Evolutionary conservation across 1,140 invertebrate genomes (phyloP), one percentile per base, ranked within the genome.

Genomic region (Papilio polyxenes): DNA sequence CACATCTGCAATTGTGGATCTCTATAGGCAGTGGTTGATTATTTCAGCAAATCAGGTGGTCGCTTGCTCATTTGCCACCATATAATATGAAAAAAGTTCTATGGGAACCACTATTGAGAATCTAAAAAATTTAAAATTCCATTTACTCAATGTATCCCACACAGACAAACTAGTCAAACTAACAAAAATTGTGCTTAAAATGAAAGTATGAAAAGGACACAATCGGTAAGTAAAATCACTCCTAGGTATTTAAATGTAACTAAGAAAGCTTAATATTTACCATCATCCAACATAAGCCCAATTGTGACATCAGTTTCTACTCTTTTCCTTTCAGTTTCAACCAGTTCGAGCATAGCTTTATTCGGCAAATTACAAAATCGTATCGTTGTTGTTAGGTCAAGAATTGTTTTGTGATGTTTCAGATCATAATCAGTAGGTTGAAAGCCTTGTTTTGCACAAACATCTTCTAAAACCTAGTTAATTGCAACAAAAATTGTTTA

Each of bases 291-390:
- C 87, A 97, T 96, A 17, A 98, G 89, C 62, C 96, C 96, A 80
- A 98, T 95, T 13, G 95, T 96, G 3, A 98, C 96, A 95, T 85
- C 95, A 91, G 84, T 87, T 84, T 96, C 95, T 20, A 92, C 87
- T 82, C 97, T 94, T 82, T 93, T 92, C 83, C 95, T 96, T 20
- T 95, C 93, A 78, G 96, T 95, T 86, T 96, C 95, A 59, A 96
- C 94, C 95, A 98, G 96, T 95, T 98, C 98, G 44, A 98, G 89
- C 69, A 96, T 96, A 77, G 97, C 97, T 94, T 98, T 98, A 89
- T 98, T 98, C 15, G 97, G 96, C 72, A 98, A 92, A 49, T 97
- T 97, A 79, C 97, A 96, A 94, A 97, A 98, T 53, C 97, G 95
- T 72, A 98, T 95, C 76, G 96, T 96, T 72, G 96, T 95, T 80